Conservation (phyloP, 2,113 vertebrate species). For the Chaenogobius annularis region DNA sequence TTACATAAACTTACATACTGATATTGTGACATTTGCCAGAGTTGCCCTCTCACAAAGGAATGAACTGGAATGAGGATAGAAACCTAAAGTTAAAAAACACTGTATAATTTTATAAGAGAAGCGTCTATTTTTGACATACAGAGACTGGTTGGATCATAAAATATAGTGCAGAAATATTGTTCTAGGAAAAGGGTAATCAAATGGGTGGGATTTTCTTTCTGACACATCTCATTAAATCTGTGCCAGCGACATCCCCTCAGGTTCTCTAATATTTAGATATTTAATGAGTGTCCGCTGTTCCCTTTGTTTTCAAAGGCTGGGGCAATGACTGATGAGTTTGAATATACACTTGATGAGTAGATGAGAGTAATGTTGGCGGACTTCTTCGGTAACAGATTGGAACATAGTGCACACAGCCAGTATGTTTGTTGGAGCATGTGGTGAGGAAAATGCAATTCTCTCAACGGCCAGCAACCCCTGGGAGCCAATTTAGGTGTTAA, state of each 20-base stretch:
- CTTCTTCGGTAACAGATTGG: constrained; percentile 4
- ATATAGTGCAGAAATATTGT: background rate
- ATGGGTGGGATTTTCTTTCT: constrained; percentile 4
- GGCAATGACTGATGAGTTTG: background rate
- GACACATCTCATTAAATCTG: constrained; percentile 35
- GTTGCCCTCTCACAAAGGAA: background rate
- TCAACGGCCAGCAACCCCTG: background rate
- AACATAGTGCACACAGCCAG: background rate
- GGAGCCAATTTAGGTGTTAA: constrained; percentile 27
- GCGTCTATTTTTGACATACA: constrained; percentile 7
- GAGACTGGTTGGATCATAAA: background rate
- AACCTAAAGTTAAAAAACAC: background rate
- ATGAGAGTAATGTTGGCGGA: background rate
- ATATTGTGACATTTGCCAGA: background rate
- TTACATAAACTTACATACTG: background rate
- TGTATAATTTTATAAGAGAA: background rate
- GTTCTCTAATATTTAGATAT: constrained; percentile 26
- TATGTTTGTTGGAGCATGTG: constrained; percentile 21
- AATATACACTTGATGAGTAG: background rate
- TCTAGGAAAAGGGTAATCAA: background rate
- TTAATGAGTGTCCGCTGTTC: constrained; percentile 3
- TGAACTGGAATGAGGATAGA: background rate
- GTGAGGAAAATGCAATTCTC: constrained; percentile 25
- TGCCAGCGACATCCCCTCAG: constrained; percentile 21
- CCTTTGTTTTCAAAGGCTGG: background rate